Conservation (phyloP, 2,888 invertebrate species). For the Uloborus plumipes region DNA sequence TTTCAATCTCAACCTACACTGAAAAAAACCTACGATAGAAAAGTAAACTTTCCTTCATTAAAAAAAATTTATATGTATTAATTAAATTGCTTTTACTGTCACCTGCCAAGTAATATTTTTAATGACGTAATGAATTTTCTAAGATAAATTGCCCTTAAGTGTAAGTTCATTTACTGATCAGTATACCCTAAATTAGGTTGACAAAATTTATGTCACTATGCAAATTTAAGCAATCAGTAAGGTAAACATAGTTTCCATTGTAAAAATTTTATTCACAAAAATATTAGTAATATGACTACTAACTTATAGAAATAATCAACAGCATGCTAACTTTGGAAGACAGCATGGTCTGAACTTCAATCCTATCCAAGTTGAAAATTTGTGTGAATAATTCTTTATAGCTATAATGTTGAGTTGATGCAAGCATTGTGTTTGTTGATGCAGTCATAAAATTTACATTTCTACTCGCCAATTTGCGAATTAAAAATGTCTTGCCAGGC, state of each 20-base stretch:
- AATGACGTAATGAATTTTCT: too few relatives aligned
- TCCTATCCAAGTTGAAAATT: conserved; percentile 62
- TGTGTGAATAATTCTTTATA: conserved; percentile 43
- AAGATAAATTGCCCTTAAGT: too few relatives aligned
- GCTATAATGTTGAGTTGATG: conserved; percentile 49
- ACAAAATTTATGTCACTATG: not conserved
- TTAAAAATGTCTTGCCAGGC: conserved; percentile 34
- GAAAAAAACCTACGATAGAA: too few relatives aligned
- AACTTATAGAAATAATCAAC: conserved; percentile 65
- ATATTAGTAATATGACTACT: not conserved
- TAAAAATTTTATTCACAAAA: too few relatives aligned
- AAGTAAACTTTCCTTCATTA: too few relatives aligned
- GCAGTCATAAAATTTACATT: conserved; percentile 70
- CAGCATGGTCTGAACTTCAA: conserved; percentile 56
- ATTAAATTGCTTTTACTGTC: too few relatives aligned
- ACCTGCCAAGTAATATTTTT: too few relatives aligned
- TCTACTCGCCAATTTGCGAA: conserved; percentile 68
- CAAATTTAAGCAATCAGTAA: not conserved
- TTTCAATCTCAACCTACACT: too few relatives aligned
- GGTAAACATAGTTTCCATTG: too few relatives aligned
- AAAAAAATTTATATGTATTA: too few relatives aligned
- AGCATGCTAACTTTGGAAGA: conserved; percentile 63
- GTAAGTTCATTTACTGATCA: too few relatives aligned
- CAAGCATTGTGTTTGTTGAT: conserved; percentile 71
- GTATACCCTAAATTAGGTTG: not conserved